Evolutionary conservation across 2,113 vertebrate genomes (phyloP).

Genomic region (Nasalis larvatus): DNA sequence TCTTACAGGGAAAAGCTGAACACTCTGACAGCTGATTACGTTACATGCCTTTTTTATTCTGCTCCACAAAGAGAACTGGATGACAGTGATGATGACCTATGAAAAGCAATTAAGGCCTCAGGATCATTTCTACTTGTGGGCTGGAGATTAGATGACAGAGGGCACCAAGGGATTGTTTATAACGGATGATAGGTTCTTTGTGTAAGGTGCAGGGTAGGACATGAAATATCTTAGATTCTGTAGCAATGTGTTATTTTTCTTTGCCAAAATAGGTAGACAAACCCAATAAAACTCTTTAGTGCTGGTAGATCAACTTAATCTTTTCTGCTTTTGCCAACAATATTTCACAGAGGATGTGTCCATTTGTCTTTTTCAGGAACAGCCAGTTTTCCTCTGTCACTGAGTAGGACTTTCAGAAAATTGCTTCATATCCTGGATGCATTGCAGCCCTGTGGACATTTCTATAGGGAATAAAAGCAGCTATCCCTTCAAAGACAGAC

Average conservation of each 20-base stretch:
- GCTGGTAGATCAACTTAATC: neutral
- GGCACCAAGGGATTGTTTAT: neutral
- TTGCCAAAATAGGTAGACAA: slow-evolving; percentile 20
- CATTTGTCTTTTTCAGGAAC: slow-evolving; percentile 3
- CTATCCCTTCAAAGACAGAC: neutral
- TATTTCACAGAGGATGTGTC: neutral
- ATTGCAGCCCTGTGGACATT: neutral
- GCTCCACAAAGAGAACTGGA: neutral
- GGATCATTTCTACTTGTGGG: slow-evolving; percentile 33
- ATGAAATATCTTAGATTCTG: slow-evolving; percentile 18
- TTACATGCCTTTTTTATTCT: slow-evolving; percentile 21
- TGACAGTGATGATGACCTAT: slow-evolving; percentile 42
- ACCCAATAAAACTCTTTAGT: slow-evolving; percentile 2
- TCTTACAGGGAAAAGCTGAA: neutral
- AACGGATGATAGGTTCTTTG: slow-evolving; percentile 12
- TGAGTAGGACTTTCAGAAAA: neutral
- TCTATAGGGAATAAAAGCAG: neutral
- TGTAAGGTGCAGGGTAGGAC: neutral
- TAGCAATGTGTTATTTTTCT: slow-evolving; percentile 28
- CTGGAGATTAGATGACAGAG: slow-evolving; percentile 22
- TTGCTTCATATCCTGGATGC: neutral
- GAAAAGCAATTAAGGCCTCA: slow-evolving; percentile 60
- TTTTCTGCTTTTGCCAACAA: slow-evolving; percentile 14
- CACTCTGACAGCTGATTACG: neutral
- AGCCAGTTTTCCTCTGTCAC: neutral